These are phyloP conservation scores for Illadopsis cleaveri DNA, from an alignment of 2,113 vertebrate species.

Conservation along the genomic window DNA sequence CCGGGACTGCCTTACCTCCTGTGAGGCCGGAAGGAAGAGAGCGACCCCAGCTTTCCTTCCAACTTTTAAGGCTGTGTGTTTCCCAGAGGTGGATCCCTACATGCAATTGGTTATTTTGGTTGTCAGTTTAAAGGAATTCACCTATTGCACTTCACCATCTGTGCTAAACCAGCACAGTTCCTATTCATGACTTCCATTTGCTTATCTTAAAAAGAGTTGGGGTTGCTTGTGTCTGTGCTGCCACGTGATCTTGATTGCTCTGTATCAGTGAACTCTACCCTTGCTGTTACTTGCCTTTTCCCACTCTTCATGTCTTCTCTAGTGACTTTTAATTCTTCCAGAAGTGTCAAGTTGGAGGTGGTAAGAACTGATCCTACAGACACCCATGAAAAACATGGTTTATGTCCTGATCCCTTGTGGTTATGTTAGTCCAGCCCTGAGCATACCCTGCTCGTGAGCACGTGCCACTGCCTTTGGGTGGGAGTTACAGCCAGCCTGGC, in stretches of 20 bases:
- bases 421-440: not conserved
- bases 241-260: not conserved
- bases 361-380: not conserved
- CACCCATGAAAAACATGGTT: not conserved
- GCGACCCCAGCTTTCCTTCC: too few relatives aligned
- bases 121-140: too few relatives aligned
- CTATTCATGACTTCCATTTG: not conserved
- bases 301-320: not conserved
- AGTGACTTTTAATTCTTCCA: not conserved
- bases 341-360: not conserved
- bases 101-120: too few relatives aligned
- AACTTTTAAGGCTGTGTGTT: too few relatives aligned
- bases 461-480: fast-evolving
- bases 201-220: not conserved
- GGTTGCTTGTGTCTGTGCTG: not conserved
- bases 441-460: not conserved
- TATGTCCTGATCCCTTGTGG: not conserved
- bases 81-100: too few relatives aligned
- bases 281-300: not conserved
- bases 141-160: too few relatives aligned
- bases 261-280: not conserved
- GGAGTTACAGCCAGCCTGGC: not conserved
- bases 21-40: too few relatives aligned
- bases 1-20: too few relatives aligned
- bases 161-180: too few relatives aligned